Evolutionary conservation across 2,888 invertebrate species (phyloP).

Genomic region (Thumatha senex): DNA sequence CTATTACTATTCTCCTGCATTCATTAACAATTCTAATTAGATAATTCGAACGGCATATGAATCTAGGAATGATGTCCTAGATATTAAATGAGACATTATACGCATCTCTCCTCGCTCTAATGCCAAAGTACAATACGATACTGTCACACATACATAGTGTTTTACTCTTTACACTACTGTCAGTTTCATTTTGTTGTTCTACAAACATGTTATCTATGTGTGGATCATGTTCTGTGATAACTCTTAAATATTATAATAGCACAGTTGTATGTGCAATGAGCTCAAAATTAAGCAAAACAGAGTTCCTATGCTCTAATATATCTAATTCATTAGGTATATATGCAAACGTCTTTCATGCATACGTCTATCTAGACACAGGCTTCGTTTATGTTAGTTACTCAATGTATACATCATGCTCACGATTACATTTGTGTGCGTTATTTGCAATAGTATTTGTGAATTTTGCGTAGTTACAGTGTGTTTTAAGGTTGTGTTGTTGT

Average conservation of each 20-base stretch:
- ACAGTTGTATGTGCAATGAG: slow-evolving; percentile 30
- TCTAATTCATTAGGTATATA: slow-evolving; percentile 37
- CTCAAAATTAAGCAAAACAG: slow-evolving; percentile 43
- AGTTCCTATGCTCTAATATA: slow-evolving; percentile 41
- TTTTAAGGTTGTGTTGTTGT: slow-evolving; percentile 38
- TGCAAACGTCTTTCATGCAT: slow-evolving; percentile 53
- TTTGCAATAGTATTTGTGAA: slow-evolving; percentile 32
- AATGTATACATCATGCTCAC: slow-evolving; percentile 28
- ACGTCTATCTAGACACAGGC: slow-evolving; percentile 26
- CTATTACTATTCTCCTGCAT: slow-evolving; percentile 30
- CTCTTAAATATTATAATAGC: slow-evolving; percentile 23
- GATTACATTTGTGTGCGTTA: slow-evolving; percentile 20
- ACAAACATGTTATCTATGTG: slow-evolving; percentile 11
- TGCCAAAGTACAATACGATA: slow-evolving; percentile 70
- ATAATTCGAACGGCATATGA: slow-evolving; percentile 63
- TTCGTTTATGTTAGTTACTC: slow-evolving; percentile 38
- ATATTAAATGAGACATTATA: slow-evolving; percentile 71
- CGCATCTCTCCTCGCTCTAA: slow-evolving; percentile 76
- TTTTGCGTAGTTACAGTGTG: slow-evolving; percentile 26
- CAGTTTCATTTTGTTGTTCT: slow-evolving; percentile 28
- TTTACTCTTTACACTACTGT: slow-evolving; percentile 20
- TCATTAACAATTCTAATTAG: slow-evolving; percentile 51
- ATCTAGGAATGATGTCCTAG: slow-evolving; percentile 66
- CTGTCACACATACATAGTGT: slow-evolving; percentile 52
- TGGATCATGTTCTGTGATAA: slow-evolving; percentile 33